These are phyloP conservation scores for Eupeodes luniger DNA, from an alignment of 2,888 invertebrate genomes.

Conservation along the genomic window DNA sequence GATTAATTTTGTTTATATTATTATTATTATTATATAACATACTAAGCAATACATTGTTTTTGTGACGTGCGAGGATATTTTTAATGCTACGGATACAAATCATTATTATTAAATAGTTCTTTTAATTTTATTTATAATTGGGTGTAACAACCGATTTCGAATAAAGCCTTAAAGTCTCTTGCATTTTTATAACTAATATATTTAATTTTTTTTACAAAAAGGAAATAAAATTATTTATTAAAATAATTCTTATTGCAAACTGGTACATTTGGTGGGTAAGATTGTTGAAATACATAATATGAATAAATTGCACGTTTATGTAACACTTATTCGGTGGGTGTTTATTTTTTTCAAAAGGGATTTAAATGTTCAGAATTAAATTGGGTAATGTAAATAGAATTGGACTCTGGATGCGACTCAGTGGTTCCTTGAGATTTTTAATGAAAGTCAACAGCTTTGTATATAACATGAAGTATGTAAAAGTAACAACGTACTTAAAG, in stretches of 20 bases:
- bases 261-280: conserved; percentile 57
- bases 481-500: too few relatives aligned
- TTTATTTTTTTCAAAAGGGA: background rate
- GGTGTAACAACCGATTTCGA: conserved; percentile 45
- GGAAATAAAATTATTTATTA: conserved; percentile 2
- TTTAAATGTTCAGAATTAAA: background rate
- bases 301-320: conserved; percentile 28
- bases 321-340: conserved; percentile 55
- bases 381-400: background rate
- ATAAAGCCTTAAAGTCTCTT: conserved; percentile 42
- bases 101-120: background rate
- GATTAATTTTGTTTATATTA: conserved; percentile 4
- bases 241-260: conserved; percentile 28
- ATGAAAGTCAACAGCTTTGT: too few relatives aligned
- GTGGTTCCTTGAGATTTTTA: too few relatives aligned
- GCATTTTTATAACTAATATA: background rate
- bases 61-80: conserved; percentile 34
- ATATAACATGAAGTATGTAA: too few relatives aligned
- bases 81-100: conserved; percentile 24
- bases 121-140: conserved; percentile 6
- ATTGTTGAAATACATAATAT: conserved; percentile 37
- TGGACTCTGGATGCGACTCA: too few relatives aligned
- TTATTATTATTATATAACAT: conserved; percentile 4
- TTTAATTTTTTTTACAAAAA: background rate
- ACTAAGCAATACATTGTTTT: conserved; percentile 15